Percentiles rank a stretch among this genome's conserved stretches.
Conservation (phyloP, 2,888 invertebrate species). For the Didymodactylos carnosus region DNA sequence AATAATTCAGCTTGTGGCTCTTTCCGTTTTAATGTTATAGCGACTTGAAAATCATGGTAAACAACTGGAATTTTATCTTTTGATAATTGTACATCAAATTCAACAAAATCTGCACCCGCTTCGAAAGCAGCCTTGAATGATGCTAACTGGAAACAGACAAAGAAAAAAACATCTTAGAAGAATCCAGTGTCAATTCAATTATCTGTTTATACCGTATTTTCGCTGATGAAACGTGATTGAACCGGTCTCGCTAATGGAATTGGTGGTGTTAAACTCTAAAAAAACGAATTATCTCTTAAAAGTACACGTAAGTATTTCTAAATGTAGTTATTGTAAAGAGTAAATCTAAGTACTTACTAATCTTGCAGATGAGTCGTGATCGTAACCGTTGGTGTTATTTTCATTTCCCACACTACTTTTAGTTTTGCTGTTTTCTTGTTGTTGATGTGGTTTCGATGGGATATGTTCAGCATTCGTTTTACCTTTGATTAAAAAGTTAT, state of each 20-base stretch:
- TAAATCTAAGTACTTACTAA: no score
- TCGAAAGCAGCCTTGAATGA: conserved; percentile 13
- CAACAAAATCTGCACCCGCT: conserved; percentile 79
- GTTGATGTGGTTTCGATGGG: background rate
- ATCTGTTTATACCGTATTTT: no score
- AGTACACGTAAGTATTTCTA: no score
- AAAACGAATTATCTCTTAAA: no score
- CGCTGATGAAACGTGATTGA: background rate
- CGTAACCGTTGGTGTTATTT: no score
- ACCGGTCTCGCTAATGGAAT: background rate
- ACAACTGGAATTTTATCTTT: conserved; percentile 54
- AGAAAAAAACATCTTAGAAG: no score
- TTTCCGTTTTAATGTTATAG: background rate
- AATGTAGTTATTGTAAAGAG: no score
- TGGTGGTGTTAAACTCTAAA: background rate
- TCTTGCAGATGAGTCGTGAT: no score
- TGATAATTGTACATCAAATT: conserved; percentile 91
- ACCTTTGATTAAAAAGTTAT: background rate
- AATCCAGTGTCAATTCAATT: no score
- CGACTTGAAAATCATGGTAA: conserved; percentile 14
- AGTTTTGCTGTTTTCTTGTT: background rate
- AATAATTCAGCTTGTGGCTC: background rate
- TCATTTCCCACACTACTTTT: background rate
- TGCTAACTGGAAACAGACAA: no score
- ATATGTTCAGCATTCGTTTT: background rate